These are phyloP conservation scores for Pristionchus maxplancki DNA, from an alignment of 2,888 invertebrate genomes.

Conservation along the genomic window DNA sequence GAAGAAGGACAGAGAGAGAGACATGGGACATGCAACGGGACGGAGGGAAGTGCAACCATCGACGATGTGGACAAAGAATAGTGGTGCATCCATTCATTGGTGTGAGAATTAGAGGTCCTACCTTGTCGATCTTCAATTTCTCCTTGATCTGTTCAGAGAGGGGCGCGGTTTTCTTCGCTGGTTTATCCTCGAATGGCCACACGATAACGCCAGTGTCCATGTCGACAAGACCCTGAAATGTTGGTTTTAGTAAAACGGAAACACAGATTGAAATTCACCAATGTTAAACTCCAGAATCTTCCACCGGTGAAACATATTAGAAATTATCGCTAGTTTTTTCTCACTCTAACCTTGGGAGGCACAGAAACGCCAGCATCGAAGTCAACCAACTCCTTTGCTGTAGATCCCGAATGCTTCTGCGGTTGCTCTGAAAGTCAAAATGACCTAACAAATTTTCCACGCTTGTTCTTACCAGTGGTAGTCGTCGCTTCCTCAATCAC, in stretches of 20 bases:
- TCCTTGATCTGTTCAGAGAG: slow-evolving; percentile 32
- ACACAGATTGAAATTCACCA: too few species aligned
- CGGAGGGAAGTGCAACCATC: not conserved
- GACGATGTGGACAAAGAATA: not conserved
- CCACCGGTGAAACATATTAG: not conserved
- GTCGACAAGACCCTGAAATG: slow-evolving; percentile 19
- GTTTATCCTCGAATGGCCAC: slow-evolving; percentile 46
- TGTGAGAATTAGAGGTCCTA: too few species aligned
- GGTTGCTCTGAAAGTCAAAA: not conserved
- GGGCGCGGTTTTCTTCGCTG: not conserved
- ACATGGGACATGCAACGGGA: not conserved
- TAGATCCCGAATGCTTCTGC: not conserved
- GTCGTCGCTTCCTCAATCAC: not conserved
- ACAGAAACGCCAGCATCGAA: slow-evolving; percentile 47
- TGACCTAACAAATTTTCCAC: not conserved
- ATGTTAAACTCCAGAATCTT: too few species aligned
- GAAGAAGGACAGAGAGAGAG: not conserved
- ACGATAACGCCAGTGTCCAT: slow-evolving; percentile 49
- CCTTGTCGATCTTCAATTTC: slow-evolving; percentile 40
- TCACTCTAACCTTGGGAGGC: slow-evolving; percentile 21
- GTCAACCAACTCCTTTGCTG: not conserved
- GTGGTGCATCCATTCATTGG: too few species aligned
- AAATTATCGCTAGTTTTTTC: not conserved
- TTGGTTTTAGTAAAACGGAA: not conserved
- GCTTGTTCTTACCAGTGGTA: not conserved